Evolutionary conservation across 2,797 vertebrate genomes (phyloP).

Genomic region (Presbytis comata): DNA sequence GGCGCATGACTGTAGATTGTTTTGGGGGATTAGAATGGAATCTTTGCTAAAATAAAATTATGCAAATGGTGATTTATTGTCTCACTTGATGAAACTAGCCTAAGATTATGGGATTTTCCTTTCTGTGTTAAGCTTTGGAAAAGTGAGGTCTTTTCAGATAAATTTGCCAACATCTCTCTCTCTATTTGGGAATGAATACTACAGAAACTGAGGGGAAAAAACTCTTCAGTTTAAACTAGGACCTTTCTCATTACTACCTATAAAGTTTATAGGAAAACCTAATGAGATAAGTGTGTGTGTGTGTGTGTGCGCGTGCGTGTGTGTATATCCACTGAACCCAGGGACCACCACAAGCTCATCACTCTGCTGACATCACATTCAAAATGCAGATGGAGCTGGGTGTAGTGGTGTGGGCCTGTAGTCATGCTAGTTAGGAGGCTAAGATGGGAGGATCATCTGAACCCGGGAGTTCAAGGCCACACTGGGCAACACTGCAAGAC

Average conservation of each 20-base stretch:
- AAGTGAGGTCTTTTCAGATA: background rate
- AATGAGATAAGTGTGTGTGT: background rate
- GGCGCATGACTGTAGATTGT: background rate
- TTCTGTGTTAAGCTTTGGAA: background rate
- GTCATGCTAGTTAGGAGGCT: background rate
- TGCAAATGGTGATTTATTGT: background rate
- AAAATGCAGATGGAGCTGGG: background rate
- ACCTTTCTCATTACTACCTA: background rate
- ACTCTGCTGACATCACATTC: background rate
- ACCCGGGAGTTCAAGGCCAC: background rate
- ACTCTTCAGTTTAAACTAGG: background rate
- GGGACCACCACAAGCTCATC: background rate
- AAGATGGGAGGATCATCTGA: background rate
- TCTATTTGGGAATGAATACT: background rate
- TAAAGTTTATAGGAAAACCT: background rate
- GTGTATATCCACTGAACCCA: background rate
- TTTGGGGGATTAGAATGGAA: constrained; percentile 4
- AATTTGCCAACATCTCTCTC: background rate
- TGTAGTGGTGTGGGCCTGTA: background rate
- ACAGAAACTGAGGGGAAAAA: background rate
- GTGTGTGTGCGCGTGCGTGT: accelerated
- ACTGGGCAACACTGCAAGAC: background rate
- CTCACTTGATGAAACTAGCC: background rate
- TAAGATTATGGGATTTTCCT: background rate
- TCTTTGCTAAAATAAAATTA: background rate